These are phyloP conservation scores for Hippopotamus amphibius DNA, from an alignment of 2,113 vertebrate species.

Conservation along the genomic window DNA sequence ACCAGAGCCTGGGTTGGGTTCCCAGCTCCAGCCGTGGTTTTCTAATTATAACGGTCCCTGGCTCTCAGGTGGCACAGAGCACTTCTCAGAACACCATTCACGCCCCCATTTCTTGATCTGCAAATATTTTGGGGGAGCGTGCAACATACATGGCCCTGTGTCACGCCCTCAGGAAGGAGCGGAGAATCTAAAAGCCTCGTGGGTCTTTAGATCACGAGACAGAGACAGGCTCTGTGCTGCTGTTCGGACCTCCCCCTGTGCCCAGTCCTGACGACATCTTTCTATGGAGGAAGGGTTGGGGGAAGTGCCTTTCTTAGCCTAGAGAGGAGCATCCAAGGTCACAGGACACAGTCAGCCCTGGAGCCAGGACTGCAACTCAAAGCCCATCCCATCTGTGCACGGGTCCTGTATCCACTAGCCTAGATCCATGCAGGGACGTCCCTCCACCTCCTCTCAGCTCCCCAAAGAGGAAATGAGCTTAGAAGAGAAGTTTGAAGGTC, in stretches of 20 bases:
- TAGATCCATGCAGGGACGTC: not conserved
- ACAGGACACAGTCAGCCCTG: not conserved
- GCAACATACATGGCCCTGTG: fast-evolving
- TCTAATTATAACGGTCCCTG: slow-evolving; percentile 65
- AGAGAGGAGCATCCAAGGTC: not conserved
- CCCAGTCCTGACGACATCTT: not conserved
- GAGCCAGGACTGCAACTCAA: not conserved
- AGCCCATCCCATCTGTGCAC: not conserved
- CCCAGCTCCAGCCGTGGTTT: slow-evolving; percentile 48
- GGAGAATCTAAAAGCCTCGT: not conserved
- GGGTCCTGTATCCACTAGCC: fast-evolving
- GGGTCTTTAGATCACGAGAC: not conserved
- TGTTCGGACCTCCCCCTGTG: not conserved
- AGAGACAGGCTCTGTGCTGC: not conserved
- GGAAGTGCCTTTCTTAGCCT: not conserved
- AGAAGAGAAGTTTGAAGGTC: not conserved
- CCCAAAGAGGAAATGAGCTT: not conserved
- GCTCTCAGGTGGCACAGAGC: not conserved
- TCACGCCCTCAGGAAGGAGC: not conserved
- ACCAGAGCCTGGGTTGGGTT: not conserved
- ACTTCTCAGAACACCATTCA: not conserved
- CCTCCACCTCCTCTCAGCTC: not conserved
- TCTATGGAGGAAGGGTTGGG: not conserved
- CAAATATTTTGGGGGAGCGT: not conserved
- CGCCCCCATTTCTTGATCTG: not conserved